Evolutionary conservation across 2,888 invertebrate genomes (phyloP), one percentile per base, ranked within the genome.

Genomic region (Baronia brevicornis): DNA sequence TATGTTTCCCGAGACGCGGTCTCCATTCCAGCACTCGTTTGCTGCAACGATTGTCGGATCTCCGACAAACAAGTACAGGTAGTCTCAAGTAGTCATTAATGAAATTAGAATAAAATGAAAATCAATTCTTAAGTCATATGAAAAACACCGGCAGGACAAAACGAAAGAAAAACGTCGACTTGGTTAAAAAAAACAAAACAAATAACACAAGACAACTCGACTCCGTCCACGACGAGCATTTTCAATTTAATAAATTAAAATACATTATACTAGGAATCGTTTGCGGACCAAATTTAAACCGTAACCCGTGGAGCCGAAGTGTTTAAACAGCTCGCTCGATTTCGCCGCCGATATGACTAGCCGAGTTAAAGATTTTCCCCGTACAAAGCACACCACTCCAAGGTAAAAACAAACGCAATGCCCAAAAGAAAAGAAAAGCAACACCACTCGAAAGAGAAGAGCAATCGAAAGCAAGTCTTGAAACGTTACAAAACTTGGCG

Each of bases 391-490:
- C 43, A n/a, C 44, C 50, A 46, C 50, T 54, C 43, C 38, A 50
- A 53, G 45, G 44, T 41, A 49, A n/a, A 61, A 59, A 48, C 51
- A 51, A 46, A 49, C 47, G 48, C 47, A 48, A 54, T 39, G 3
- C 24, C 34, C 36, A 40, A n/a, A 34, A 42, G 39, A 43, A 43
- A 52, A 46, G 46, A 41, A 46, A 43, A 44, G 44, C 47, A 46
- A 46, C 46, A 41, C 38, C 29, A 36, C 37, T 41, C 38, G 41
- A 53, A 44, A 44, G 49, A 54, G 47, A 46, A 54, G 51, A 60
- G 52, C 59, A 58, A 61, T 59, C 55, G 55, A 51, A 49, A 52
- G 48, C 46, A 41, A 44, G 47, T 44, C 39, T 51, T 42, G 45
- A 46, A 48, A 48, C 50, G 45, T 43, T 41, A 38, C 43, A 42